A percentile compares a stretch with the other conserved stretches of the same genome.
Evolutionary conservation across 2,797 vertebrate genomes (phyloP).

Genomic region (Lates japonicus): DNA sequence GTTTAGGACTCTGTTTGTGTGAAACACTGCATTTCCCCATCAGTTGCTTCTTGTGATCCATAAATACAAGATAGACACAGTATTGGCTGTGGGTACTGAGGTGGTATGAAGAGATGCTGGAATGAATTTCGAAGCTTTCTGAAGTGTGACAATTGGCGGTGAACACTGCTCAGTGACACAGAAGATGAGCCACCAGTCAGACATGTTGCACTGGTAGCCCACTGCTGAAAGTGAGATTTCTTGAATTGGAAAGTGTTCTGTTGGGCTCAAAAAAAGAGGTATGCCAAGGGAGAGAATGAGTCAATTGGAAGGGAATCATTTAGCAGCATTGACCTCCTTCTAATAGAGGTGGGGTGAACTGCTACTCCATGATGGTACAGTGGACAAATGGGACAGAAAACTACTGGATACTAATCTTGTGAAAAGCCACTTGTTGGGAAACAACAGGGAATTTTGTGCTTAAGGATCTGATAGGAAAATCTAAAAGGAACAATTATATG

Average conservation of each 20-base stretch:
- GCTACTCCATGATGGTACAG: conserved; percentile 35
- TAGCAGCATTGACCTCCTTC: conserved; percentile 49
- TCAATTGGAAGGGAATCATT: conserved; percentile 53
- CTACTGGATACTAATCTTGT: conserved; percentile 35
- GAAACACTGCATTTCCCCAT: conserved; percentile 11
- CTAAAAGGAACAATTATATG: conserved; percentile 61
- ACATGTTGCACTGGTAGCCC: conserved; percentile 7
- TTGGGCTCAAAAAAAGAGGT: conserved; percentile 21
- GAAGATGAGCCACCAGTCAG: conserved; percentile 36
- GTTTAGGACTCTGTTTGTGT: conserved; percentile 15
- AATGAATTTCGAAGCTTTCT: conserved; percentile 43
- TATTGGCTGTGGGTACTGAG: conserved; percentile 37
- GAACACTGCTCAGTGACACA: conserved; percentile 52
- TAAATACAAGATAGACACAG: conserved; percentile 31
- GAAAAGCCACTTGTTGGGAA: conserved; percentile 39
- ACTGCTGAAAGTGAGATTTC: conserved; percentile 32
- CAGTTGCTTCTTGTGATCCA: conserved; percentile 28
- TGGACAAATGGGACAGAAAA: conserved; percentile 37
- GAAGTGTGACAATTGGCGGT: conserved; percentile 56
- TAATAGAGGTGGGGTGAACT: conserved; percentile 50
- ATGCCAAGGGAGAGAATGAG: conserved; percentile 32
- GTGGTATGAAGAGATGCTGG: conserved; percentile 35
- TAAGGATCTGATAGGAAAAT: conserved; percentile 40
- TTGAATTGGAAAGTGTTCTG: conserved; percentile 37
- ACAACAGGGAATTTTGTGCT: conserved; percentile 22